Conservation (phyloP, 2,113 vertebrate species). For the Opisthocomus hoazin region DNA sequence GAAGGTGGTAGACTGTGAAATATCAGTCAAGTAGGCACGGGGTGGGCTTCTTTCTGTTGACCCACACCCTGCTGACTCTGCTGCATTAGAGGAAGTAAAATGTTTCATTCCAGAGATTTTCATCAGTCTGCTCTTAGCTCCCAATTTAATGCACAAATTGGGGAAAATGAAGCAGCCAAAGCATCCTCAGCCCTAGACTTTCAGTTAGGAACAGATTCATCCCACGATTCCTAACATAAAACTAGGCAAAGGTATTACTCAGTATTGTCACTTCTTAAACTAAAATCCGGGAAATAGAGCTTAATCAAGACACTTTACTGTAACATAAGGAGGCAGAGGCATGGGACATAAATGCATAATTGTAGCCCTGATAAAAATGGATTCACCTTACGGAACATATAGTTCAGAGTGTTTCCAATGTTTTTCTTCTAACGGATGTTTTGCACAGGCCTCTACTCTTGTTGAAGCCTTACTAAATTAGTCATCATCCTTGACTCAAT, state of each 20-base stretch:
- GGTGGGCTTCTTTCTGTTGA: background rate
- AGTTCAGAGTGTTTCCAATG: background rate
- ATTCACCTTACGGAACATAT: background rate
- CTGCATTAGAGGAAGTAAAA: background rate
- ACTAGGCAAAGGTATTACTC: background rate
- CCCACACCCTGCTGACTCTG: background rate
- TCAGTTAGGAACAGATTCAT: background rate
- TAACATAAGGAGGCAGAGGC: background rate
- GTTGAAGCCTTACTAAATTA: background rate
- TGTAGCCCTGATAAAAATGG: background rate
- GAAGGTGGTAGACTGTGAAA: background rate
- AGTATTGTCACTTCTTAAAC: background rate
- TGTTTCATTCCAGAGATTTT: background rate
- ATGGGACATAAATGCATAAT: background rate
- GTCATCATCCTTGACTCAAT: background rate
- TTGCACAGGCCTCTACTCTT: background rate
- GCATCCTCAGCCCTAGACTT: background rate
- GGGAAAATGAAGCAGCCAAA: background rate
- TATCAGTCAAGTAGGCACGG: background rate
- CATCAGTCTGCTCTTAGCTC: background rate
- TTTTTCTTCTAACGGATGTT: background rate
- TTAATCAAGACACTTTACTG: background rate
- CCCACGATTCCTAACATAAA: background rate
- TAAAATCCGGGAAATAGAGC: background rate
- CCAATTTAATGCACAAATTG: background rate